Base-by-base conservation (phyloP, 1,140 invertebrate species). In the Caenorhabditis brenneri region DNA sequence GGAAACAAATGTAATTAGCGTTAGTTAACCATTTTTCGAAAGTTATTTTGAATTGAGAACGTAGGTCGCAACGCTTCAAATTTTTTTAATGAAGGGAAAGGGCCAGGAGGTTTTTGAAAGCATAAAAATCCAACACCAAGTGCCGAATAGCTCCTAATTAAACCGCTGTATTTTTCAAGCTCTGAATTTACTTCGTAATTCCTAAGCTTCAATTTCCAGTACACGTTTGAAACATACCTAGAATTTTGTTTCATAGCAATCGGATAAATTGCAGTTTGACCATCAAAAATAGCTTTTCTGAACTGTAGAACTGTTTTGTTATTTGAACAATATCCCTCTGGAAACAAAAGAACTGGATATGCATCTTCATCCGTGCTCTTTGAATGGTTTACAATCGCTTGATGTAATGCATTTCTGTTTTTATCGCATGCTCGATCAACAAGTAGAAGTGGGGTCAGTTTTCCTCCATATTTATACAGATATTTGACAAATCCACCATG, bases 261-360 rank as follows among this genome's bases (percentile, higher is more conserved):
- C 24, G 85, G 85, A 79, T 86, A 85, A 31, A 86, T 81, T 0
- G 55, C 31, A 1, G 87, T 49, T 27, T 85, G 31, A 0, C 74
- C 85, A 42, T 79, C 79, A 65, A 86, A 86, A 39, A 81, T 49
- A 0, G 78, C 85, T 74, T 86, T 86, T 22, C 85, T 46, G 65
- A 86, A 86, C 48, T 86, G 85, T 9, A 86, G 31, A 31, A 87
- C 86, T 19, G 84, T 22, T 46, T 53, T 79, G 46, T 81, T 85
- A 46, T 86, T 86, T 4, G 82, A 80, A 48, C 85, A 86, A 48
- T 79, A 86, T 22, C 85, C 85, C 49, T 86, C 85, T 15, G 85
- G 85, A 46, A 86, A 86, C 19, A 86, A 29, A 19, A 86, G 65
- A 0, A 86, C 85, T 31, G 85, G 85, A 79, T 85, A 65, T 1